These are phyloP conservation scores for Pelobates fuscus DNA, from an alignment of 2,113 vertebrate species.

Conservation along the genomic window DNA sequence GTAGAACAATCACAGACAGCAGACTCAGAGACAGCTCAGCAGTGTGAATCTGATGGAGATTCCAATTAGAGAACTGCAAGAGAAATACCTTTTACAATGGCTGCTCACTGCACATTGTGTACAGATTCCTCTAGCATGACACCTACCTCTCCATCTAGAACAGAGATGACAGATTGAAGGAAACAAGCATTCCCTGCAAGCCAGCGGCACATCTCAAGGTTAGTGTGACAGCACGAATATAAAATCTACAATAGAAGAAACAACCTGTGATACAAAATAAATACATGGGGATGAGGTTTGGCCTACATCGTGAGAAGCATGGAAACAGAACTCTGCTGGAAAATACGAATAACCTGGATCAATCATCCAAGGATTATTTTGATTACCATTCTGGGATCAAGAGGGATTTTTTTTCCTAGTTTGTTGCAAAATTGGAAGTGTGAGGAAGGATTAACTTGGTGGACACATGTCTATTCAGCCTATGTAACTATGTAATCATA, in stretches of 20 bases:
- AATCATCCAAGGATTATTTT: too few species aligned
- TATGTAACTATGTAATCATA: too few species aligned
- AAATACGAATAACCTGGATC: too few species aligned
- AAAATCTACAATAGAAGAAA: constrained; percentile 62
- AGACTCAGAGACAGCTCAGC: constrained; percentile 65
- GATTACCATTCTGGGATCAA: too few species aligned
- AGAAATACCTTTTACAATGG: neutral
- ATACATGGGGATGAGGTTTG: neutral
- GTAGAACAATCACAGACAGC: constrained; percentile 64
- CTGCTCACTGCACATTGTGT: neutral
- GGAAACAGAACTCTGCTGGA: too few species aligned
- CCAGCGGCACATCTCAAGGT: constrained; percentile 55
- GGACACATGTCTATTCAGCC: too few species aligned
- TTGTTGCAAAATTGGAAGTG: too few species aligned
- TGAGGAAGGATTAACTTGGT: too few species aligned
- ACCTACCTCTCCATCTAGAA: constrained; percentile 50
- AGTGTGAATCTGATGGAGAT: constrained; percentile 49
- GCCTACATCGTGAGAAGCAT: neutral
- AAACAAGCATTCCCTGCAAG: constrained; percentile 55
- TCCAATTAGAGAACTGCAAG: constrained; percentile 60
- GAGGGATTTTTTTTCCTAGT: too few species aligned
- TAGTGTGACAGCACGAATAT: constrained; percentile 67
- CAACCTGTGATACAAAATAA: neutral
- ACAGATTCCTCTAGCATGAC: too few species aligned
- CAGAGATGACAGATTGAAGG: constrained; percentile 54